These are phyloP conservation scores for Nannobrachium achirus DNA, from an alignment of 2,113 vertebrate genomes.

Conservation along the genomic window DNA sequence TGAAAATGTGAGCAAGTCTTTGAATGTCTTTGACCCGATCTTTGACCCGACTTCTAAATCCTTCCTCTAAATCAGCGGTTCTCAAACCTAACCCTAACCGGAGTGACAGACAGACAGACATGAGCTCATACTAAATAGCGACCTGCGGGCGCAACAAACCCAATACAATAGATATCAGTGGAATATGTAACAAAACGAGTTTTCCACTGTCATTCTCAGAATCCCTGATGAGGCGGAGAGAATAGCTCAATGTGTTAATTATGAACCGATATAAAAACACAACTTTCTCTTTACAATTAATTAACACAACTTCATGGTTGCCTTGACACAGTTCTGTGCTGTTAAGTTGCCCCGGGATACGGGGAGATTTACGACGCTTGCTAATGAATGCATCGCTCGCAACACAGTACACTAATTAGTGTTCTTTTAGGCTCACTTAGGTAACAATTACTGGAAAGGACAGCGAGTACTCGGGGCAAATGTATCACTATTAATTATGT, in stretches of 20 bases:
- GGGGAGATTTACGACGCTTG: conserved; percentile 5
- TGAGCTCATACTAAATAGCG: too few species aligned
- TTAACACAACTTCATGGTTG: conserved; percentile 30
- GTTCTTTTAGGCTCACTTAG: background rate
- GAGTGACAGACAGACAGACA: too few species aligned
- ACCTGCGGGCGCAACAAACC: too few species aligned
- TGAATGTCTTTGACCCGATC: too few species aligned
- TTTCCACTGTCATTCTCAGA: background rate
- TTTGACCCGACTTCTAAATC: too few species aligned
- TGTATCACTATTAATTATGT: too few species aligned
- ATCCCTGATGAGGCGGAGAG: background rate
- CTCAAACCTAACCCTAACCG: too few species aligned
- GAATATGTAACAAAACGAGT: too few species aligned
- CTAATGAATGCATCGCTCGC: background rate
- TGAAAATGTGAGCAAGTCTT: too few species aligned
- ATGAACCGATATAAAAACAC: conserved; percentile 7
- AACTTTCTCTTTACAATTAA: conserved; percentile 28
- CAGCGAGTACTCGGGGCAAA: background rate
- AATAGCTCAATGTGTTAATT: conserved; percentile 19
- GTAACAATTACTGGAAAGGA: background rate
- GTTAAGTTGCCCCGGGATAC: background rate
- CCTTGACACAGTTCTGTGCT: conserved; percentile 18
- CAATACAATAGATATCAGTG: too few species aligned
- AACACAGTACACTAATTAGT: conserved; percentile 18
- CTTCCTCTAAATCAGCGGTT: too few species aligned